Conservation (phyloP, 2,113 vertebrate genomes). For the Perca schrenkii region DNA sequence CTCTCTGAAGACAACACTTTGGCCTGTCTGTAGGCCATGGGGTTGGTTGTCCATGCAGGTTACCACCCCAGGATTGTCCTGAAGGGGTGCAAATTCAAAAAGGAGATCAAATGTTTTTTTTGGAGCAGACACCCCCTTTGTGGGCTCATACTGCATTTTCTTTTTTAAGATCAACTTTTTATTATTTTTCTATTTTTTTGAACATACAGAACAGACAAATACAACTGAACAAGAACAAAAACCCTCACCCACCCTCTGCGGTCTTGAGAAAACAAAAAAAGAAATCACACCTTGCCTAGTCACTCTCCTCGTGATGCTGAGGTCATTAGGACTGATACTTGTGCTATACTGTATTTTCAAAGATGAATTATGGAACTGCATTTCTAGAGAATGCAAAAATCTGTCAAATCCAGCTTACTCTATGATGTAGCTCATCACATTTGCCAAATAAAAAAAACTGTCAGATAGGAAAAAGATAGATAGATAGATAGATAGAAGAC, state of each 20-base stretch:
- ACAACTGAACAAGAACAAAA: no score
- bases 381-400: neutral
- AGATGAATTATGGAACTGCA: neutral
- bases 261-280: no score
- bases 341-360: neutral
- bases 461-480: neutral
- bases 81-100: constrained; percentile 9
- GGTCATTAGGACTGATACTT: no score
- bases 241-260: no score
- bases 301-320: no score
- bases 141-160: neutral
- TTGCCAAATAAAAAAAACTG: no score
- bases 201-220: no score
- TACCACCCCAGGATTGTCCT: constrained; percentile 91
- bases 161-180: no score
- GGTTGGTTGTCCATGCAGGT: constrained; percentile 95
- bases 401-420: neutral
- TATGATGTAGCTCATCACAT: neutral
- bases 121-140: neutral
- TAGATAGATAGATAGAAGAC: neutral
- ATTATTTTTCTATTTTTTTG: no score
- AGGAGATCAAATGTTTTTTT: neutral
- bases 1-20: constrained; percentile 93
- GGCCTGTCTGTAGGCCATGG: constrained; percentile 94
- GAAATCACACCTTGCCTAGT: no score